A percentile compares a stretch with the other conserved stretches of the same genome.
Conservation (phyloP, 2,113 vertebrate genomes). For the Hemicordylus capensis region DNA sequence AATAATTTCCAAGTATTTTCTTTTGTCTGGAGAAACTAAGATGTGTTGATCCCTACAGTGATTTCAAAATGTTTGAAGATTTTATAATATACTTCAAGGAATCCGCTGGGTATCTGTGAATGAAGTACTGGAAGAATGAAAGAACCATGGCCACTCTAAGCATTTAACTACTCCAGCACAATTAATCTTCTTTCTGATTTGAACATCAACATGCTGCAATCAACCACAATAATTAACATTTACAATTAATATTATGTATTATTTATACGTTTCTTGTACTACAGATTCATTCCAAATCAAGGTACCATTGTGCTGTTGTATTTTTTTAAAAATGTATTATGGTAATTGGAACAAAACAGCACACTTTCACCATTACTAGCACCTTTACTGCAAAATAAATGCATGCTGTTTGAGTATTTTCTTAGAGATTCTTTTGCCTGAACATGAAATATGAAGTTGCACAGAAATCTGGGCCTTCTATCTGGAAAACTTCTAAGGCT, state of each 20-base stretch:
- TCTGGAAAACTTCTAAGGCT: no score
- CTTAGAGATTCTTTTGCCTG: background rate
- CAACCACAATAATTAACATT: constrained; percentile 10
- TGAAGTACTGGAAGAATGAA: background rate
- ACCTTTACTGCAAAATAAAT: background rate
- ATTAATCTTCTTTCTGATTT: background rate
- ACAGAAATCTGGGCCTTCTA: no score
- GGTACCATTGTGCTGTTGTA: background rate
- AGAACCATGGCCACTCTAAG: background rate
- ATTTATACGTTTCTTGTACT: background rate
- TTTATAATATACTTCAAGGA: background rate
- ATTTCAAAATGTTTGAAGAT: background rate
- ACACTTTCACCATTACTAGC: background rate
- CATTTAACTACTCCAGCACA: background rate
- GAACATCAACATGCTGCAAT: constrained; percentile 16
- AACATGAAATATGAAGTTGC: background rate
- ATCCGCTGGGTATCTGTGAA: background rate
- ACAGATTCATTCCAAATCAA: background rate
- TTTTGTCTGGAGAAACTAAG: no score
- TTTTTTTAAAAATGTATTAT: background rate
- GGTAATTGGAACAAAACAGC: background rate
- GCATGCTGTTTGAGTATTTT: background rate
- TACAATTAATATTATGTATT: background rate
- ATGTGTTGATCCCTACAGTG: background rate
- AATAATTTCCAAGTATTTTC: no score